Evolutionary conservation across 2,113 vertebrate genomes (phyloP).

Genomic region (Cheirogaleus medius): DNA sequence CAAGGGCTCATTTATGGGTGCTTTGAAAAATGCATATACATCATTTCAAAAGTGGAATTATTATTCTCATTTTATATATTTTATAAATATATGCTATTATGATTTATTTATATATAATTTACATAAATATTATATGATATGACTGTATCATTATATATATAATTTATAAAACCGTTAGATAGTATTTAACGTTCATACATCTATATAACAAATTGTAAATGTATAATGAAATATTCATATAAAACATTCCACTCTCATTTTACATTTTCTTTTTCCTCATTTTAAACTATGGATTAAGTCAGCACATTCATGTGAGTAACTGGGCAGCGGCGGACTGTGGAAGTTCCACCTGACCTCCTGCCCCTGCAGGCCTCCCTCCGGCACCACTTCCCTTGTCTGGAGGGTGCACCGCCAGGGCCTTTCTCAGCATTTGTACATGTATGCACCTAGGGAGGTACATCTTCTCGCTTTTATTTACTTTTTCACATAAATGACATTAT

Average conservation of each 20-base stretch:
- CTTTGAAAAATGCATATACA: neutral
- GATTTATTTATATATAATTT: neutral
- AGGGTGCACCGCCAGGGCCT: neutral
- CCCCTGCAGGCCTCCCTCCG: neutral
- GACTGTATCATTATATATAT: no score
- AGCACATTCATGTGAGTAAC: neutral
- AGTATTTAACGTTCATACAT: neutral
- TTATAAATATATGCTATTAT: neutral
- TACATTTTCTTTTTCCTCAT: neutral
- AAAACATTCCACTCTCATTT: neutral
- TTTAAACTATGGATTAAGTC: neutral
- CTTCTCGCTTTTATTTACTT: neutral
- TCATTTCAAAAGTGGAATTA: neutral
- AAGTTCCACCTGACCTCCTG: fast-evolving
- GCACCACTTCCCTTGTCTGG: fast-evolving
- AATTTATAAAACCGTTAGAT: neutral
- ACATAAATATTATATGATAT: neutral
- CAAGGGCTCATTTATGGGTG: neutral
- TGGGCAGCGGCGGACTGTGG: neutral
- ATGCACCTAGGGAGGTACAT: neutral
- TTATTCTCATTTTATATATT: neutral
- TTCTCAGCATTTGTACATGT: neutral
- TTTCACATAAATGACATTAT: neutral
- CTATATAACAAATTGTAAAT: neutral
- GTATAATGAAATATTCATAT: neutral